Conservation (phyloP, 1,140 invertebrate genomes). For the Phthorimaea operculella region DNA sequence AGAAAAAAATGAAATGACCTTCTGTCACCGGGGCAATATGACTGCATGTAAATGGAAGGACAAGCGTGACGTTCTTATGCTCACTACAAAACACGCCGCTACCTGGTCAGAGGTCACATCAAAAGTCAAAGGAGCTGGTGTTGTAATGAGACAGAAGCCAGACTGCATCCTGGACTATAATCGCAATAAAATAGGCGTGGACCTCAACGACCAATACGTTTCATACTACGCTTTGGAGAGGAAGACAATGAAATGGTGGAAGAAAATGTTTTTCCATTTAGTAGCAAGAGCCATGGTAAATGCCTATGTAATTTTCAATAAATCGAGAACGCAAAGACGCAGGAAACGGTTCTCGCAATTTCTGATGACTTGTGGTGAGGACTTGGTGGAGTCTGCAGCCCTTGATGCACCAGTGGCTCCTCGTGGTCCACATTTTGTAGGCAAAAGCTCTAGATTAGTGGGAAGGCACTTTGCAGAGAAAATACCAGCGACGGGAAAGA, state of each 20-base stretch:
- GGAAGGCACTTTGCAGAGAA: constrained; percentile 18
- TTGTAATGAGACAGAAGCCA: constrained; percentile 11
- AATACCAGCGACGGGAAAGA: constrained; percentile 18
- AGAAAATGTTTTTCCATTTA: constrained; percentile 14
- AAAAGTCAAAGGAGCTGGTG: constrained; percentile 17
- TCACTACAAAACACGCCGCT: constrained; percentile 21
- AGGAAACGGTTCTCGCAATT: neutral
- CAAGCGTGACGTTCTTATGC: constrained; percentile 24
- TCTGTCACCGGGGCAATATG: constrained; percentile 17
- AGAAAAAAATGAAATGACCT: constrained; percentile 14
- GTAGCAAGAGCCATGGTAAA: constrained; percentile 6
- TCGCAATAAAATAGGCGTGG: constrained; percentile 17
- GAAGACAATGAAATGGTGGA: constrained; percentile 16
- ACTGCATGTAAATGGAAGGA: constrained; percentile 27
- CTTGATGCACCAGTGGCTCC: neutral
- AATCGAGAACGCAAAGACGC: neutral
- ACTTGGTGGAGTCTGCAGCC: neutral
- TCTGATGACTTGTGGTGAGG: neutral
- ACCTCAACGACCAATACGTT: constrained; percentile 13
- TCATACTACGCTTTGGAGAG: constrained; percentile 5
- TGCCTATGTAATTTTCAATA: constrained; percentile 4
- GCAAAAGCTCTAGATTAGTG: neutral
- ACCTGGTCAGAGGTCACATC: constrained; percentile 16
- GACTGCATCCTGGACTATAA: constrained; percentile 20
- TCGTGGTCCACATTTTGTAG: neutral